phyloP scores from a whole-genome alignment of 2,113 vertebrate genomes.

The Pelvicachromis taeniatus region DNA sequence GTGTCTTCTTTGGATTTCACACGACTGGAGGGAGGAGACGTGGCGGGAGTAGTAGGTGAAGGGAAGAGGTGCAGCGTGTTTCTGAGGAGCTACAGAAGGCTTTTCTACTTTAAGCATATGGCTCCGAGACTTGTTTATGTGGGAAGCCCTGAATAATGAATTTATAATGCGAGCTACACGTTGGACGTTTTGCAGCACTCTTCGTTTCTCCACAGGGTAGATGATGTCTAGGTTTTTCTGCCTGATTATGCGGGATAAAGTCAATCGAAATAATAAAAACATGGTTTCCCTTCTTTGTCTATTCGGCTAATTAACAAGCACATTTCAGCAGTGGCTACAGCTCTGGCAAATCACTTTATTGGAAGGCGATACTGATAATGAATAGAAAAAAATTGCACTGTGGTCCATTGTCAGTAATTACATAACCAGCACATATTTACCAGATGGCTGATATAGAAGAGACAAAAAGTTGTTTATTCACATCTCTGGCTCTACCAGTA shows the following conservation, averaged over 20 bases:
- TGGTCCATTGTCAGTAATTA: neutral
- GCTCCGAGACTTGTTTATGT: constrained; percentile 36
- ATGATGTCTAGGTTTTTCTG: neutral
- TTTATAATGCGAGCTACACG: constrained; percentile 26
- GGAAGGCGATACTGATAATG: neutral
- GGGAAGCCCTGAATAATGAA: constrained; percentile 47
- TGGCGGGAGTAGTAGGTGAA: neutral
- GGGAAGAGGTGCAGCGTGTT: neutral
- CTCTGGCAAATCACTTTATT: neutral
- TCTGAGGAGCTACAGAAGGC: neutral
- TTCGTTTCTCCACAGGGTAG: neutral
- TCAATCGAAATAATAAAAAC: neutral
- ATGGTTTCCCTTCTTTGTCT: neutral
- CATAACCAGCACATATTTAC: neutral
- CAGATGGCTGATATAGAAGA: neutral
- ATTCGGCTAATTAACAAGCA: neutral
- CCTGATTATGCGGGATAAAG: neutral
- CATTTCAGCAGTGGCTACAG: neutral
- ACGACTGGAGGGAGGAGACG: neutral
- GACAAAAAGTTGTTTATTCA: neutral
- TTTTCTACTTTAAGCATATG: constrained; percentile 32
- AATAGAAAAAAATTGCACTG: neutral
- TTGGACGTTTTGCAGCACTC: constrained; percentile 9
- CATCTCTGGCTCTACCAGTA: neutral
- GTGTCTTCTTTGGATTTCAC: neutral